phyloP scores from a whole-genome alignment of 2,797 vertebrate genomes.

The Aselliscus stoliczkanus region DNA sequence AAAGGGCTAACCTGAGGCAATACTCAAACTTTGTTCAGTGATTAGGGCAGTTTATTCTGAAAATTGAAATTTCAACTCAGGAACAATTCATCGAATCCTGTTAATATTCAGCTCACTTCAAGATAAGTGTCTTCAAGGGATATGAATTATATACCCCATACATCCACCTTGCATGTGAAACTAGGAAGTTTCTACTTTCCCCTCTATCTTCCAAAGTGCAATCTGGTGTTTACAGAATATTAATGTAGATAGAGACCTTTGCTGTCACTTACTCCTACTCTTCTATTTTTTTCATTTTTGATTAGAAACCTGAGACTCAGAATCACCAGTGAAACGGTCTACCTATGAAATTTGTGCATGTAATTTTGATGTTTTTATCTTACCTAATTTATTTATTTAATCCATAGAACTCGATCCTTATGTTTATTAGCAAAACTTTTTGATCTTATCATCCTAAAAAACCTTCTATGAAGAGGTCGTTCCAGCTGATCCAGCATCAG shows the following conservation, averaged over 20 bases:
- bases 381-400: background rate
- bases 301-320: background rate
- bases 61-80: background rate
- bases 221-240: slow-evolving; percentile 2
- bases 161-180: background rate
- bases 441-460: background rate
- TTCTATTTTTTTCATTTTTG: background rate
- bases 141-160: background rate
- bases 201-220: background rate
- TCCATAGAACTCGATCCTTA: background rate
- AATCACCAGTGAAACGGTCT: background rate
- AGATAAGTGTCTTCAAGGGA: background rate
- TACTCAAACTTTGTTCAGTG: background rate
- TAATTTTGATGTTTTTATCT: background rate
- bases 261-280: background rate
- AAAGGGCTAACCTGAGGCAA: background rate
- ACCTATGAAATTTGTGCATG: background rate
- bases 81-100: background rate
- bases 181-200: background rate
- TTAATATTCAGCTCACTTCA: background rate
- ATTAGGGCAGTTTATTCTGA: background rate
- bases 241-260: background rate
- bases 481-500: background rate
- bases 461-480: background rate
- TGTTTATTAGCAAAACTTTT: background rate